Conservation (phyloP, 2,113 vertebrate genomes). For the Etia nguti region DNA sequence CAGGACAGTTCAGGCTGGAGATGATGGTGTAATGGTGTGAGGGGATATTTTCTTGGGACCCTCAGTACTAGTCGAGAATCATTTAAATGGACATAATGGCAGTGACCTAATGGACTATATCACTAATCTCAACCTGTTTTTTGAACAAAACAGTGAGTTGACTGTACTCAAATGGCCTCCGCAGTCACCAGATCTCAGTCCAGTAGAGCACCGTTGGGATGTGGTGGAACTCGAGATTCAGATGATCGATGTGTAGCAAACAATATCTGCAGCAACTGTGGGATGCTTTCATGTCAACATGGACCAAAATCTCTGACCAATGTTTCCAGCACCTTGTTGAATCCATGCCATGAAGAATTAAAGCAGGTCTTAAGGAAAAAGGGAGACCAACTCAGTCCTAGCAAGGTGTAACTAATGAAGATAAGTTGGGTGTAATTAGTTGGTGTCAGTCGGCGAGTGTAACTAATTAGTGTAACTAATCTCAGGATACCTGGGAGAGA, state of each 20-base stretch:
- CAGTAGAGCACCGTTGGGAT: background rate
- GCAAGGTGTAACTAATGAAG: background rate
- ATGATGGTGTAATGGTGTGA: background rate
- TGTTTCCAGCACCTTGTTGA: background rate
- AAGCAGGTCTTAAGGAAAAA: background rate
- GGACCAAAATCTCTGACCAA: background rate
- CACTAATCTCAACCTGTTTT: background rate
- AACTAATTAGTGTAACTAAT: background rate
- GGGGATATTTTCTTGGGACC: background rate
- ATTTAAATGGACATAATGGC: background rate
- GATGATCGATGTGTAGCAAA: background rate
- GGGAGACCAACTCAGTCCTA: background rate
- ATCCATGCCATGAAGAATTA: background rate
- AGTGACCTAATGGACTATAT: background rate
- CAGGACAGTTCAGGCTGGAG: background rate
- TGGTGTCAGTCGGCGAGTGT: background rate
- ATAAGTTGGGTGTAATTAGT: background rate
- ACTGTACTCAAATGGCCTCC: background rate
- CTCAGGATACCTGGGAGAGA: background rate
- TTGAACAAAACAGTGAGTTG: background rate
- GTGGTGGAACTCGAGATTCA: background rate
- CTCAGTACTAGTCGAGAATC: background rate
- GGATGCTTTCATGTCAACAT: background rate
- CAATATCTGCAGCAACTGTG: background rate
- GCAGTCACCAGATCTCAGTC: background rate